Base-by-base conservation (phyloP, 2,113 vertebrate species). In the Seriola quinqueradiata region DNA sequence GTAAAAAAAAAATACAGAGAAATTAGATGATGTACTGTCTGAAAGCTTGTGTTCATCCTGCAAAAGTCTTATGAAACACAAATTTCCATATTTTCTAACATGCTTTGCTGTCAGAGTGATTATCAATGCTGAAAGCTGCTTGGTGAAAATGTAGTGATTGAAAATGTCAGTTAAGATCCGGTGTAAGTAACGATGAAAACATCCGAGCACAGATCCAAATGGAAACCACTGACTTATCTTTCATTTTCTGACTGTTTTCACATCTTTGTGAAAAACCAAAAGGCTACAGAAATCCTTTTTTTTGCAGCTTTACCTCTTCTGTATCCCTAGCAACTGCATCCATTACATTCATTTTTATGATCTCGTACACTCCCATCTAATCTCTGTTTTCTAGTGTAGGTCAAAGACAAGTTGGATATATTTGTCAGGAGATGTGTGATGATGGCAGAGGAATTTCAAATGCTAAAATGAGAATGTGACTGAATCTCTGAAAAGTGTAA, bases 101-200 rank as follows among this genome's bases (percentile, higher is more conserved):
- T 4, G 0, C 50, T 17, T 21, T 46, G 11, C 54, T 74, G 70
- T 70, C 77, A 61, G 3, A 76, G 32, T 63, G 34, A 23, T 88
- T 86, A 77, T 91, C 76, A 34, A 13, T 16, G 3, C 36, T 48
- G 36, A 54, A 55, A 71, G 60, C 50, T 64, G 54, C 8, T 3
- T 34, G 23, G 61, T 78, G 52, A 80, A 58, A 74, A 44, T 9
- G 1, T 48, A 54, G 36, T 63, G 76, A 81, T 70, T 76, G 83
- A 71, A 86, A 88, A 82, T 84, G 83, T 70, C 81, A 75, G 60
- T 63, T 48, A 61, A 78, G 61, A 74, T 82, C 46, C 16, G 38
- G 38, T 6, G 67, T 38, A 77, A 83, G 63, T 52, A 79, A 77
- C 46, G 61, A 83, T 85, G 70, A 73, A 81, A 80, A 82, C 72